A percentile compares a stretch with the other conserved stretches of the same genome.
Evolutionary conservation across 1,140 invertebrate species (phyloP).

Genomic region (Bombus vancouverensis): DNA sequence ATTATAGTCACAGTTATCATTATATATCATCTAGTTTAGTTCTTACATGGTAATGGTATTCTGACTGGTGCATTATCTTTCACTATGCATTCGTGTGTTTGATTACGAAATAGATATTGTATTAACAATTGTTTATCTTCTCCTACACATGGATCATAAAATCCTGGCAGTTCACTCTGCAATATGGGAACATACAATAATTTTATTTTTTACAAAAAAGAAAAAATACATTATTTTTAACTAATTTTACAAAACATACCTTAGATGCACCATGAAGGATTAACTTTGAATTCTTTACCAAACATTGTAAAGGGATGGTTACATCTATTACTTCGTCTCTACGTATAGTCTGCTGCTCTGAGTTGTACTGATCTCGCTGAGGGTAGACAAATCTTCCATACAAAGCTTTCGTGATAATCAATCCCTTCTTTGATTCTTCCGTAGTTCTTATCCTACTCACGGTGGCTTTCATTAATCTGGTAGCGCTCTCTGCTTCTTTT

Average conservation of each 20-base stretch:
- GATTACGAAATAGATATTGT: slow-evolving; percentile 92
- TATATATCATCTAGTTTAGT: slow-evolving; percentile 3
- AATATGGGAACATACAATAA: slow-evolving; percentile 36
- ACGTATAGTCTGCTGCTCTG: slow-evolving; percentile 72
- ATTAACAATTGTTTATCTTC: slow-evolving; percentile 95
- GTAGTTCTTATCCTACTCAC: slow-evolving; percentile 89
- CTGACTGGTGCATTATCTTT: slow-evolving; percentile 90
- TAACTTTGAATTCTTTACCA: slow-evolving; percentile 95
- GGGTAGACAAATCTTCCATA: slow-evolving; percentile 88
- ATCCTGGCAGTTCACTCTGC: slow-evolving; percentile 96
- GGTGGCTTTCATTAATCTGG: slow-evolving; percentile 94
- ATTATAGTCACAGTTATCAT: slow-evolving; percentile 3
- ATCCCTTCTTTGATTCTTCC: slow-evolving; percentile 90
- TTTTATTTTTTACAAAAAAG: not conserved
- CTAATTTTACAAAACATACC: slow-evolving; percentile 82
- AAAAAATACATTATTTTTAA: not conserved
- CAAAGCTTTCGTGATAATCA: slow-evolving; percentile 93
- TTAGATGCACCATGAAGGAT: slow-evolving; percentile 93
- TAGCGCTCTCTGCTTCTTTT: slow-evolving; percentile 91
- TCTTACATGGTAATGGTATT: slow-evolving; percentile 88
- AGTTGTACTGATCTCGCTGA: slow-evolving; percentile 62
- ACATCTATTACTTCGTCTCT: slow-evolving; percentile 92
- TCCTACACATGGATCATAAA: slow-evolving; percentile 97
- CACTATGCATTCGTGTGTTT: slow-evolving; percentile 90
- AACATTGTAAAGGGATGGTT: slow-evolving; percentile 95